These are phyloP conservation scores for Falco berigora DNA, from an alignment of 2,797 vertebrate species.

Conservation along the genomic window DNA sequence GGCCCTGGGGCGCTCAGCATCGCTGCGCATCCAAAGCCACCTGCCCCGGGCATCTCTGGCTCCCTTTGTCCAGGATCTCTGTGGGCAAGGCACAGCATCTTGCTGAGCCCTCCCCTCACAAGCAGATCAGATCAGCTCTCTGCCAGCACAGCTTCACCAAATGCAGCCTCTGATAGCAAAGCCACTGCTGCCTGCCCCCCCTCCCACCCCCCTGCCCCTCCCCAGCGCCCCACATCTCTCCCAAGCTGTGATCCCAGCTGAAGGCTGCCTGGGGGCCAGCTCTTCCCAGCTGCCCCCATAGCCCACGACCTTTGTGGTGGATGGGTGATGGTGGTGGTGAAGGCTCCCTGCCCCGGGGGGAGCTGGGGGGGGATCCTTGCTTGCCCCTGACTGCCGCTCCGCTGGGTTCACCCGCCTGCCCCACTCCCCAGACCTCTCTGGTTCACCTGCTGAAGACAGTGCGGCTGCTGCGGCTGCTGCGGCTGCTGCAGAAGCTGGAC, in stretches of 20 bases:
- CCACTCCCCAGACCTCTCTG: conserved; percentile 80
- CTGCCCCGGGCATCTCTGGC: neutral
- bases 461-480: conserved; percentile 86
- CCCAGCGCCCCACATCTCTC: neutral
- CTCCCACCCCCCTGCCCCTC: neutral
- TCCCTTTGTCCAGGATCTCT: neutral
- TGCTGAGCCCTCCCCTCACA: neutral
- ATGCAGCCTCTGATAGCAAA: neutral
- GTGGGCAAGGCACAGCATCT: neutral
- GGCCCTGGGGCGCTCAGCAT: neutral
- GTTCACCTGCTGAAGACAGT: conserved; percentile 93
- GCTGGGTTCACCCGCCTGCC: accelerated
- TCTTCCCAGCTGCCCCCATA: neutral
- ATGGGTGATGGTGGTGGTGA: too few relatives aligned
- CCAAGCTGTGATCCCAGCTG: neutral
- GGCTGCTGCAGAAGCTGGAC: conserved; percentile 92
- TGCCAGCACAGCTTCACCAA: neutral
- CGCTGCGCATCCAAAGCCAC: neutral
- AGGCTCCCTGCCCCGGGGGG: accelerated
- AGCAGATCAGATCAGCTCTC: neutral
- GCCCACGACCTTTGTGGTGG: neutral
- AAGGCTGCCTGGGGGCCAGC: neutral
- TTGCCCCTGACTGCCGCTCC: neutral
- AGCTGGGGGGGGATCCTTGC: neutral
- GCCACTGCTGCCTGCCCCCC: neutral